Conservation (phyloP, 1,140 invertebrate genomes). For the Solenopsis fugax region DNA sequence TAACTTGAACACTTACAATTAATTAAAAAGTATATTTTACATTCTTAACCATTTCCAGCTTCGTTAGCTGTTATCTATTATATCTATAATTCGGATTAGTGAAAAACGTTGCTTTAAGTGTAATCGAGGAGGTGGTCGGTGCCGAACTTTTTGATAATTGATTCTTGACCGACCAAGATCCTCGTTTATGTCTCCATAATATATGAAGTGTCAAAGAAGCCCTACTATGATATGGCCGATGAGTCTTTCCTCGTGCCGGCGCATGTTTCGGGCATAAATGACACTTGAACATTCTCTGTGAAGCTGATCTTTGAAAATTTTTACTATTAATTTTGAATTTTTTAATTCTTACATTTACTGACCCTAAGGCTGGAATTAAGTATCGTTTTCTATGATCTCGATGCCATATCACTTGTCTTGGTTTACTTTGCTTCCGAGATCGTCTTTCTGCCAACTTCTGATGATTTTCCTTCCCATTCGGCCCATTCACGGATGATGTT, state of each 20-base stretch:
- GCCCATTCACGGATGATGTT: neutral
- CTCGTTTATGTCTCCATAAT: slow-evolving; percentile 83
- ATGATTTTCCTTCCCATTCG: neutral
- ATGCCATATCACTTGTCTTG: slow-evolving; percentile 80
- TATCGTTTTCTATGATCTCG: slow-evolving; percentile 24
- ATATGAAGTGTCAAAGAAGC: slow-evolving; percentile 85
- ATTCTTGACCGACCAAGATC: neutral
- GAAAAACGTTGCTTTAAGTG: slow-evolving; percentile 75
- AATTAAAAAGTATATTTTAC: neutral
- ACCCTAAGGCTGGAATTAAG: neutral
- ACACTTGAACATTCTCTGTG: slow-evolving; percentile 66
- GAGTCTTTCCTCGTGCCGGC: slow-evolving; percentile 60
- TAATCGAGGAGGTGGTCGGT: slow-evolving; percentile 64
- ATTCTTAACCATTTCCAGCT: neutral
- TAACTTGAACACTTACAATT: neutral
- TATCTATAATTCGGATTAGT: slow-evolving; percentile 74
- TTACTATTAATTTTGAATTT: neutral
- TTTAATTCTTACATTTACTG: neutral
- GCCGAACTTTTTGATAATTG: neutral
- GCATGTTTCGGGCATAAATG: slow-evolving; percentile 71
- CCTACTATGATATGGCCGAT: slow-evolving; percentile 84
- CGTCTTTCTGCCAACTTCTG: slow-evolving; percentile 69
- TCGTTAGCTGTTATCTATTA: slow-evolving; percentile 76
- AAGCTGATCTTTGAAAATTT: neutral
- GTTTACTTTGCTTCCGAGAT: slow-evolving; percentile 84